These are phyloP conservation scores for Abrostola triplasia DNA, from an alignment of 2,888 invertebrate species.

Conservation along the genomic window DNA sequence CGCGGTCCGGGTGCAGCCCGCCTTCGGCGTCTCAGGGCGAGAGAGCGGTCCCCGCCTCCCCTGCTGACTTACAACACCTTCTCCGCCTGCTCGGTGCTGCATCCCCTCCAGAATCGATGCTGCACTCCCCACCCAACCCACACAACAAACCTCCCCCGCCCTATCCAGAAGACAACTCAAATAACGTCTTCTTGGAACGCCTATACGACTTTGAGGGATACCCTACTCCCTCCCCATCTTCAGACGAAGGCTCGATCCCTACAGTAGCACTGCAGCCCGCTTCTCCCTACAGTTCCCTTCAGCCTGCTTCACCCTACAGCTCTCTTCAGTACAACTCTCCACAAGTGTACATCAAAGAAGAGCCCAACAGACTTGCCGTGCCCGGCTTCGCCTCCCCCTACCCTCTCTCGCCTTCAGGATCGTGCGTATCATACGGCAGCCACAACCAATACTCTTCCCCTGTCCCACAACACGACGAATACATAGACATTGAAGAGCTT, in stretches of 20 bases:
- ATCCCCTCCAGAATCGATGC: constrained; percentile 84
- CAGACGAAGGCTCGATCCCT: constrained; percentile 88
- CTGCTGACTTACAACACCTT: constrained; percentile 84
- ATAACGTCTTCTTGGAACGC: constrained; percentile 77
- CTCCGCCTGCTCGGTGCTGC: constrained; percentile 84
- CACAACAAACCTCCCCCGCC: constrained; percentile 83
- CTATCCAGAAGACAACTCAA: constrained; percentile 76
- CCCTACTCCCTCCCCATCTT: constrained; percentile 84
- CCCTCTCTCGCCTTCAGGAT: constrained; percentile 88
- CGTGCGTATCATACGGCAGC: constrained; percentile 87
- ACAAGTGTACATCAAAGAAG: constrained; percentile 84
- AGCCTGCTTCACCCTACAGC: constrained; percentile 11
- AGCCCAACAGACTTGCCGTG: constrained; percentile 85
- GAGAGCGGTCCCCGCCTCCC: constrained; percentile 88
- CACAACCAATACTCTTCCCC: constrained; percentile 87
- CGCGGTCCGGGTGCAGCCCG: constrained; percentile 92
- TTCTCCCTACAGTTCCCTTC: constrained; percentile 84
- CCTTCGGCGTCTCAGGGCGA: constrained; percentile 92
- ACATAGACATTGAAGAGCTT: constrained; percentile 89
- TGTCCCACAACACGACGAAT: constrained; percentile 89
- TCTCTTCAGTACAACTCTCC: constrained; percentile 71
- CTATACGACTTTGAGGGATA: constrained; percentile 86
- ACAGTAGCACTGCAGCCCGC: constrained; percentile 88
- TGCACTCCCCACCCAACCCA: constrained; percentile 82
- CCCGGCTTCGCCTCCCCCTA: constrained; percentile 86